Evolutionary conservation across 2,797 vertebrate genomes (phyloP), one percentile per base, ranked within the genome.

Genomic region (Nothura maculosa): DNA sequence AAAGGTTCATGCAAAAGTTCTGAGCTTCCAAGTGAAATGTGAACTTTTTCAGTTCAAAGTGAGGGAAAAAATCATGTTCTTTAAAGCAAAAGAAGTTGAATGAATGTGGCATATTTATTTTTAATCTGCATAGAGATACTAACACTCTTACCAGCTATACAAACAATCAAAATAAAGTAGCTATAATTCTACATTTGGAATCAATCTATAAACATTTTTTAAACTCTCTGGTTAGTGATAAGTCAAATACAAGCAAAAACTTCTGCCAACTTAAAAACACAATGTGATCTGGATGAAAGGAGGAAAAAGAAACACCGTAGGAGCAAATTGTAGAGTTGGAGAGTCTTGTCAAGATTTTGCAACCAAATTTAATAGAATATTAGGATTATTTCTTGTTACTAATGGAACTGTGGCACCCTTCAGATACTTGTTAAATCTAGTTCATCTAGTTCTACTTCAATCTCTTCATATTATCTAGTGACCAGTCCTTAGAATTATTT

Each of bases 221-320:
- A 73, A 73, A 75, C 14, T 72, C 87, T 89, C 87, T 75, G n/a
- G 64, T 78, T 81, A 89, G 77, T 61, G 67, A 58, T 83, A 94
- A 93, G 55, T n/a, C 18, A 88, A 86, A 78, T 55, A 32, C 50
- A 87, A 78, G 22, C n/a, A 12, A 66, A 89, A 62, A 45, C 90
- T 50, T 45, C 72, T 93, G 70, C 27, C 79, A 79, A 6, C 67
- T 72, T 89, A 50, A 94, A 76, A 85, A 62, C 54, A 81, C 52
- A 27, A 9, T 57, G 27, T 64, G 69, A 78, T 86, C 89, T 93
- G 61, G 27, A 84, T 54, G 55, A 73, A 52, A 15, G 13, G 5
- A 55, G 21, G 25, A 55, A 58, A 85, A 85, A 30, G 27, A 32
- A 89, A 79, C 54, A 81, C 75, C 43, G 50, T 3, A 63, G 60